Base-by-base conservation (phyloP, 2,113 vertebrate species). In the Bos javanicus region DNA sequence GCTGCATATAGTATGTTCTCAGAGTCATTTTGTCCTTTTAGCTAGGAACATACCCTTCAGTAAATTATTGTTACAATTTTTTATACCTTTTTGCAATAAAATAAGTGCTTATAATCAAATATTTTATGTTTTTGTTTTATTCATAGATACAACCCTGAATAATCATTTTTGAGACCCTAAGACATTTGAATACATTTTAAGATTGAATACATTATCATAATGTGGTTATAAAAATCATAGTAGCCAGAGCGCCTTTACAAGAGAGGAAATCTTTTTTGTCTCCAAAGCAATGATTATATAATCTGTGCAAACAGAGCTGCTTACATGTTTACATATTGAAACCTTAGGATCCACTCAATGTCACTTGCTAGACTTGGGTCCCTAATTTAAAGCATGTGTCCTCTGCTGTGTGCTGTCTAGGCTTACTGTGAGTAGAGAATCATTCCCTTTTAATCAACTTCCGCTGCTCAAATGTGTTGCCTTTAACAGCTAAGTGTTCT, bases 41-140 rank as follows among this genome's bases (percentile, higher is more conserved):
- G 11, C 19, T 82, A 54, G 43, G 89, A 96, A 89, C 1, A 83
- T 7, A 80, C 1, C 57, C 23, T 85, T 6, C 13, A 95, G 56
- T 28, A 96, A 93, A 92, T 76, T 60, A 86, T 43, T 93, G 14
- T 48, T 11, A 56, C 15, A 0, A 23, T 46, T 81, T 57, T 59
- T 94, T 67, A 74, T 76, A 62, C 19, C 15, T 64, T 90, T 90
- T 50, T 84, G 60, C 4, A 95, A 91, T 60, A 91, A 78, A 96
- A 84, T 81, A 33, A 76, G 60, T 76, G 6, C 54, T 94, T 81
- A n/a, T 3, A 87, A 64, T 91, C 10, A 92, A 80, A 23, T 71
- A 64, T 54, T 93, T 91, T 48, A 36, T 59, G 9, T 15, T 81
- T 94, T 84, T 85, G 23, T 93, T 88, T 97, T 97, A 8, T 91